A percentile compares a stretch with the other conserved stretches of the same genome.
Conservation (phyloP, 2,113 vertebrate genomes). For the Bubo scandiacus region DNA sequence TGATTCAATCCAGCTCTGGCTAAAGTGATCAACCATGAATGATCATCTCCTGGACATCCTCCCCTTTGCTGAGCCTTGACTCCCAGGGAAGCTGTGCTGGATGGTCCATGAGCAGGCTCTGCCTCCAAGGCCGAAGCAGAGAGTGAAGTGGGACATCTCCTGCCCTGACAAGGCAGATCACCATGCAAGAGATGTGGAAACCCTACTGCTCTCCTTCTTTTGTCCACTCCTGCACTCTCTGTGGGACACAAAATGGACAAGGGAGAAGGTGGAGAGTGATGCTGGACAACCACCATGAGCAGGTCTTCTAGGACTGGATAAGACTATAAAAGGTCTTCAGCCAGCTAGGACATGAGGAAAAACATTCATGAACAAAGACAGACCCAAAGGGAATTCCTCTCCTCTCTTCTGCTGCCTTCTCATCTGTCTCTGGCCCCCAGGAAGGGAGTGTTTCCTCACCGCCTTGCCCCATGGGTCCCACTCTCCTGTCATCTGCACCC, state of each 20-base stretch:
- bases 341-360: not conserved
- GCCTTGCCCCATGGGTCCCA: not conserved
- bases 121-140: not conserved
- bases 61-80: not conserved
- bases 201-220: not conserved
- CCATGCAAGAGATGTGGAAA: not conserved
- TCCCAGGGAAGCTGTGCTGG: not conserved
- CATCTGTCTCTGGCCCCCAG: not conserved
- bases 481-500: not conserved
- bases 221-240: not conserved
- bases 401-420: not conserved
- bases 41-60: conserved; percentile 17
- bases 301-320: not conserved
- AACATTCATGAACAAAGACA: not conserved
- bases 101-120: not conserved
- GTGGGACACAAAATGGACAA: not conserved
- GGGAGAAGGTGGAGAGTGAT: not conserved
- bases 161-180: not conserved
- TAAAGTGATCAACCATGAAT: conserved; percentile 55
- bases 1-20: conserved; percentile 60
- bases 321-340: not conserved
- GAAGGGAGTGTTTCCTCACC: not conserved
- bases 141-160: not conserved
- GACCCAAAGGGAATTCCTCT: not conserved
- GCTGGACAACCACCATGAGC: not conserved